Evolutionary conservation across 2,888 invertebrate species (phyloP), one percentile per base, ranked within the genome.

Genomic region (Plebejus argus): DNA sequence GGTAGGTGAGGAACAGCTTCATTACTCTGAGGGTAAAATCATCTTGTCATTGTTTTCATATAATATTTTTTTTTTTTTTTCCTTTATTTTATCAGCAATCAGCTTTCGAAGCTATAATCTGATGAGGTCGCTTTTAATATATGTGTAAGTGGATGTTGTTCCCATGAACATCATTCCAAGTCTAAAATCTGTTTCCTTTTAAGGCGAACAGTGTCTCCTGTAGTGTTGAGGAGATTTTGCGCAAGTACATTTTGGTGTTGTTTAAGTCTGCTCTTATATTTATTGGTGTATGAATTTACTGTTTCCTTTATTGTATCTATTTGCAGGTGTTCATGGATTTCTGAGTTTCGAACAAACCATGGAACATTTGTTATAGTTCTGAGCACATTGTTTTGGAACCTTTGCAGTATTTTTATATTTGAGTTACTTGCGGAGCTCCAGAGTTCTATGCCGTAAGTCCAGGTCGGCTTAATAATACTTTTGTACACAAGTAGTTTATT

Each of bases 171-270:
- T 53, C 58, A 58, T 58, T 58, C 58, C n/a, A 20, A 2, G 18
- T 58, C 5, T n/a, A 58, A 8, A n/a, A 58, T 58, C 20, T 20
- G n/a, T 20, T 58, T 58, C n/a, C 58, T 58, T 58, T 58, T 58
- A 20, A 58, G 58, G 58, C 58, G n/a, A 58, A n/a, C 58, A 58
- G n/a, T 20, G 58, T 58, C n/a, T 58, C 58, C 58, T 58, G 58
- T 20, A 58, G n/a, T 20, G 3, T n/a, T 58, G 4, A 58, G 58
- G 58, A 58, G 58, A 58, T 20, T 58, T 58, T 58, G 18, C 8
- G 58, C 58, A 58, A 58, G 58, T 58, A 8, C 3, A 1, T 58
- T 58, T 53, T 53, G 1, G 18, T 53, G 53, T 53, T 53, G 15
- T 53, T 18, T 53, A 53, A 53, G 53, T 53, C 45, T 10, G 45